Evolutionary conservation across 2,113 vertebrate genomes (phyloP).

Genomic region (Nipponia nippon): DNA sequence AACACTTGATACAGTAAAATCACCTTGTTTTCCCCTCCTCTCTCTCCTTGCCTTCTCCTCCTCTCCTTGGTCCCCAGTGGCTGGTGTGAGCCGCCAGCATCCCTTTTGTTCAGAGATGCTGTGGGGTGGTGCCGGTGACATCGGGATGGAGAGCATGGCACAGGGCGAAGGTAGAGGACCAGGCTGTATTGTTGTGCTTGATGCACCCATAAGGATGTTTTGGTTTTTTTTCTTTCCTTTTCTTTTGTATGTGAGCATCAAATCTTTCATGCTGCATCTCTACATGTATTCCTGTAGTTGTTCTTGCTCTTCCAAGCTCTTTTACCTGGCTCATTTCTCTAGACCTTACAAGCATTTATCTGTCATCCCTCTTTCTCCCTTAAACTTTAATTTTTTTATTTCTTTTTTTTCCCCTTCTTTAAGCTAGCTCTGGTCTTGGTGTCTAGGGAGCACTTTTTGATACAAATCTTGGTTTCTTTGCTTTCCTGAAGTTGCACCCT

Average conservation of each 20-base stretch:
- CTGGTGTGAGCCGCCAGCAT: not conserved
- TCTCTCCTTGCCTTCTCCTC: not conserved
- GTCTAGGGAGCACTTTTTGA: not conserved
- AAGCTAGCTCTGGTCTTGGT: not conserved
- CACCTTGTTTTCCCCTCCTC: not conserved
- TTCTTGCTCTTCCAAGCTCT: not conserved
- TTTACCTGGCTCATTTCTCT: not conserved
- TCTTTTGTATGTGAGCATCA: not conserved
- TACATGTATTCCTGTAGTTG: not conserved
- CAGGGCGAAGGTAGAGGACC: not conserved
- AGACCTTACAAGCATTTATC: not conserved
- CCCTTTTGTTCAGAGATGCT: not conserved
- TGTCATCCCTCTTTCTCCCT: not conserved
- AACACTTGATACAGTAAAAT: not conserved
- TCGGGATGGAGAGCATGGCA: not conserved
- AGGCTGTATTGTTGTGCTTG: not conserved
- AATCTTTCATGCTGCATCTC: not conserved
- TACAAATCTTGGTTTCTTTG: not conserved
- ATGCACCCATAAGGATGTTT: not conserved
- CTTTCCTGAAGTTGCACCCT: not conserved
- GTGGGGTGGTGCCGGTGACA: not conserved
- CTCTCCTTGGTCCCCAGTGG: fast-evolving
- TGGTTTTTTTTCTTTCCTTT: not conserved
- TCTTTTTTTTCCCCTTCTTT: not conserved
- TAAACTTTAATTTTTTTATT: not conserved